Conservation (phyloP, 1,140 invertebrate species). For the Hyphantria cunea region DNA sequence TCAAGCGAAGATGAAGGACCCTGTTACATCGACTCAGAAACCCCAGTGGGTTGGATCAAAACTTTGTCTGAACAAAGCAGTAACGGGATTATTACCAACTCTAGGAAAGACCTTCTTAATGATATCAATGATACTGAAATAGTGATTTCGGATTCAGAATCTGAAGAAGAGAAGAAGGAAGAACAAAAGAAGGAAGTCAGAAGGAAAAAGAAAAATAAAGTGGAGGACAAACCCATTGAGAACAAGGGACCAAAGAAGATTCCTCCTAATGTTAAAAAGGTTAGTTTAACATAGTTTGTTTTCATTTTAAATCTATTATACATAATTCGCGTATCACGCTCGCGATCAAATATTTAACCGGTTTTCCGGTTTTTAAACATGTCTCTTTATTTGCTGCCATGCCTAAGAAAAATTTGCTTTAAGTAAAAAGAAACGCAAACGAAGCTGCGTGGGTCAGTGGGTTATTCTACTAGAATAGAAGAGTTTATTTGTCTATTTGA, state of each 20-base stretch:
- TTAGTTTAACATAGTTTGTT: constrained; percentile 28
- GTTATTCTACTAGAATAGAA: no score
- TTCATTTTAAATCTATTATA: neutral
- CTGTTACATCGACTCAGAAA: constrained; percentile 71
- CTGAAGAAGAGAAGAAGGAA: constrained; percentile 33
- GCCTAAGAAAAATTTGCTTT: no score
- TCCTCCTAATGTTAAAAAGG: constrained; percentile 67
- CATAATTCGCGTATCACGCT: no score
- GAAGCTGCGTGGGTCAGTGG: no score
- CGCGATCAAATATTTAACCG: no score
- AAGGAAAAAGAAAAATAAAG: constrained; percentile 43
- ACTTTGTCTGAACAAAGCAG: constrained; percentile 63
- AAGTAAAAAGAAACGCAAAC: no score
- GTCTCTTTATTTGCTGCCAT: no score
- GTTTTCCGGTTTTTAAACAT: no score
- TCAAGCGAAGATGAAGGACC: constrained; percentile 79
- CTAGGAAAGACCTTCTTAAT: constrained; percentile 65
- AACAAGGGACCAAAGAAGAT: constrained; percentile 59
- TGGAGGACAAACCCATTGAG: constrained; percentile 42
- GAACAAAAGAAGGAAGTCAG: constrained; percentile 24
- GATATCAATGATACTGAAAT: constrained; percentile 55
- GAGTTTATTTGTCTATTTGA: no score
- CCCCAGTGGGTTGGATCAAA: constrained; percentile 67
- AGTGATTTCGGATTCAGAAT: constrained; percentile 47
- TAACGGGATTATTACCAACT: constrained; percentile 63